These are phyloP conservation scores for Mesembrinibis cayennensis DNA, from an alignment of 2,113 vertebrate genomes.

Conservation along the genomic window DNA sequence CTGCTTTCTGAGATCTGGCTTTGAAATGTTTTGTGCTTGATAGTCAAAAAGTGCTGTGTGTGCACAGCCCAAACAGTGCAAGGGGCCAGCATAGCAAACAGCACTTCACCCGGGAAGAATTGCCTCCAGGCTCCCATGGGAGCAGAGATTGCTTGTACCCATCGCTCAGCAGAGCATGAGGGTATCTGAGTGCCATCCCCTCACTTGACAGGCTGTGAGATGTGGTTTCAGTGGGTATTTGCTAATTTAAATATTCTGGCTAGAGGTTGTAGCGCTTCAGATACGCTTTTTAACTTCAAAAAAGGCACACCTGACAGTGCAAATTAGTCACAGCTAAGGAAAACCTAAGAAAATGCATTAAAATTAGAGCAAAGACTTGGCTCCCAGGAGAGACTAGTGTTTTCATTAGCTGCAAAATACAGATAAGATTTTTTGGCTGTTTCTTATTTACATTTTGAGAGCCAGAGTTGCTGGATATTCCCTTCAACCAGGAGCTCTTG, in stretches of 20 bases:
- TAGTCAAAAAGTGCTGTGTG: not conserved
- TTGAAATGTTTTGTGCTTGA: not conserved
- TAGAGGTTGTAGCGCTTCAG: not conserved
- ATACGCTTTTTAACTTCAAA: constrained; percentile 28
- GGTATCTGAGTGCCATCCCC: not conserved
- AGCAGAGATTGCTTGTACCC: not conserved
- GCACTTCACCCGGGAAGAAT: not conserved
- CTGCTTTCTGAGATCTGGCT: not conserved
- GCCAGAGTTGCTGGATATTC: not conserved
- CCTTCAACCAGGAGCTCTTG: not conserved
- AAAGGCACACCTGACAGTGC: constrained; percentile 4
- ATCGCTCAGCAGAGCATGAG: not conserved
- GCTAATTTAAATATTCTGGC: not conserved
- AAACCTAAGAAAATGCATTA: constrained; percentile 35
- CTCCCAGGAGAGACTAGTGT: not conserved
- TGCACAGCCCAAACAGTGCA: not conserved
- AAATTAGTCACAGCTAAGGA: constrained; percentile 40
- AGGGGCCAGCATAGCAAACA: not conserved
- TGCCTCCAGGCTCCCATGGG: not conserved
- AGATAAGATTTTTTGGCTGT: constrained; percentile 42
- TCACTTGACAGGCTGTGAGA: not conserved
- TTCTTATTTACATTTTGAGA: constrained; percentile 33
- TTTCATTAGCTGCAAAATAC: constrained; percentile 47
- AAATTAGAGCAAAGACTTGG: constrained; percentile 40
- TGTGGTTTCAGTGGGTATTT: not conserved